Conservation (phyloP, 2,797 vertebrate genomes). For the Peromyscus aztecus region DNA sequence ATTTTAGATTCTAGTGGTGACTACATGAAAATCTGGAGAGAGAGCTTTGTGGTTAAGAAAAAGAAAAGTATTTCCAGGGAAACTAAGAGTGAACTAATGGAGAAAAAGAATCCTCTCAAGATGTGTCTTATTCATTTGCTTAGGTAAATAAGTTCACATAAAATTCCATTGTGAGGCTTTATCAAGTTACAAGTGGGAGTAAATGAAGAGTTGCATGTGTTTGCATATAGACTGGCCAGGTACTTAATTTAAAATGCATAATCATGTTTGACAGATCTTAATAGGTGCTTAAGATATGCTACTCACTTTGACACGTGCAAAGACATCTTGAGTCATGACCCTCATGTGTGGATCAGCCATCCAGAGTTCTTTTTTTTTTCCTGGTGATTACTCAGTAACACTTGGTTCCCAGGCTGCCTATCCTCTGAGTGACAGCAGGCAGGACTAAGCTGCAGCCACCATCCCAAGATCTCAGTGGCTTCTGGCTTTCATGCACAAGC, state of each 20-base stretch:
- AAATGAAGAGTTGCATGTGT: conserved; percentile 2
- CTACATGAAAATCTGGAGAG: neutral
- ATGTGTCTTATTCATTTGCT: conserved; percentile 55
- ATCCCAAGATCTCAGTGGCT: neutral
- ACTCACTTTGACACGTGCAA: neutral
- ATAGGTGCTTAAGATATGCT: conserved; percentile 54
- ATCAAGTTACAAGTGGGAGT: conserved; percentile 44
- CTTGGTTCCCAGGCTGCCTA: conserved; percentile 43
- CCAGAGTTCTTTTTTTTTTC: conserved; percentile 64
- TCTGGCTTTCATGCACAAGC: conserved; percentile 38
- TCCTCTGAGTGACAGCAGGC: conserved; percentile 4
- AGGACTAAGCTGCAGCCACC: neutral
- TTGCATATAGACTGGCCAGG: neutral
- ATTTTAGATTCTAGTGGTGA: conserved; percentile 40
- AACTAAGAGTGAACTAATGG: neutral
- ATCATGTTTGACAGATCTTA: conserved; percentile 69
- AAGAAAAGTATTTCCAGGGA: conserved; percentile 54
- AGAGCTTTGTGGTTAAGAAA: conserved; percentile 7
- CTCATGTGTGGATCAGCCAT: conserved; percentile 48
- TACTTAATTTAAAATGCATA: conserved; percentile 52
- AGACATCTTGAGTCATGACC: neutral
- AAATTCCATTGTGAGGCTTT: conserved; percentile 50
- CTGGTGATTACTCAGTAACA: conserved; percentile 70
- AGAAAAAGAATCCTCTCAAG: neutral
- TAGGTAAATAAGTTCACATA: conserved; percentile 61